Evolutionary conservation across 2,797 vertebrate species (phyloP).

Genomic region (Apogon hyalosoma): DNA sequence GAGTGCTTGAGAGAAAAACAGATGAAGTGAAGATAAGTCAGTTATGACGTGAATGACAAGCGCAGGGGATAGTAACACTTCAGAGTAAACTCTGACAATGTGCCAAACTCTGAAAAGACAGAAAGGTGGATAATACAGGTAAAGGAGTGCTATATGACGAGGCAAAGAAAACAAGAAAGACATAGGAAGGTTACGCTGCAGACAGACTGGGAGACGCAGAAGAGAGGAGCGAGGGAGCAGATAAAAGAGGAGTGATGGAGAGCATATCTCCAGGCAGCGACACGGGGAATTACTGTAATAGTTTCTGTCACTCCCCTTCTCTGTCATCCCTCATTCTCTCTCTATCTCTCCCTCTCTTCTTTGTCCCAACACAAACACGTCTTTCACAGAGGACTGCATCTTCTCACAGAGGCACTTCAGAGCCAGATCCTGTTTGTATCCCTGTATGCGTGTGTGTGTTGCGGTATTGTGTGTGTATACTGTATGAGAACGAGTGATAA

Average conservation of each 20-base stretch:
- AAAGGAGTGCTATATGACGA: constrained; percentile 18
- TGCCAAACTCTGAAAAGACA: constrained; percentile 4
- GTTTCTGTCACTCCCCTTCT: constrained; percentile 72
- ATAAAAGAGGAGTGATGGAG: constrained; percentile 77
- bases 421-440: constrained; percentile 36
- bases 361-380: constrained; percentile 66
- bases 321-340: constrained; percentile 55
- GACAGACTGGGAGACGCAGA: constrained; percentile 43
- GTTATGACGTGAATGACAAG: constrained; percentile 36
- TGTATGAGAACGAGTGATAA: neutral
- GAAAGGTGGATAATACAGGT: constrained; percentile 40
- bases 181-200: constrained; percentile 36
- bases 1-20: constrained; percentile 7
- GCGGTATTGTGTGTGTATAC: constrained; percentile 3
- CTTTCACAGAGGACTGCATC: constrained; percentile 56
- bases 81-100: constrained; percentile 37
- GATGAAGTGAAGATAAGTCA: constrained; percentile 16
- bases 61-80: constrained; percentile 17
- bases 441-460: constrained; percentile 11
- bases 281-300: constrained; percentile 78
- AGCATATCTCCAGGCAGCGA: constrained; percentile 71
- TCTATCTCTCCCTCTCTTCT: constrained; percentile 46
- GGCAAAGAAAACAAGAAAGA: constrained; percentile 59
- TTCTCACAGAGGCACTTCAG: constrained; percentile 56
- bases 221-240: constrained; percentile 61